phyloP scores from a whole-genome alignment of 1,140 invertebrate genomes.

The Dermatophagoides farinae region DNA sequence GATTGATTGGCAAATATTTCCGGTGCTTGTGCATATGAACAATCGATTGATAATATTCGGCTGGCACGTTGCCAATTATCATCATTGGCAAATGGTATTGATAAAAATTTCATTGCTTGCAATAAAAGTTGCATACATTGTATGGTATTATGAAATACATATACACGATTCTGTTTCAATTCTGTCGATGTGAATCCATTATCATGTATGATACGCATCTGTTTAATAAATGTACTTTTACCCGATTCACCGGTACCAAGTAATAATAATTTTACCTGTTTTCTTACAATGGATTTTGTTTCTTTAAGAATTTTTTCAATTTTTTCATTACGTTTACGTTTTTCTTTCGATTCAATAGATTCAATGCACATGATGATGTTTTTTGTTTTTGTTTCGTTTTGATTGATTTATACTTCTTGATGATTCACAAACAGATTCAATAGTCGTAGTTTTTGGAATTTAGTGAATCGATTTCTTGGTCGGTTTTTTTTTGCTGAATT shows the following conservation, averaged over 20 bases:
- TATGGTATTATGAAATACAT: conserved; percentile 39
- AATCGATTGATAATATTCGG: conserved; percentile 30
- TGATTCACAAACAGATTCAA: too few species aligned
- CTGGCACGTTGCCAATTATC: conserved; percentile 32
- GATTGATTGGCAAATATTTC: conserved; percentile 24
- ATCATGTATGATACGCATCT: conserved; percentile 40
- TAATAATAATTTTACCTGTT: conserved; percentile 11
- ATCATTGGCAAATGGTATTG: conserved; percentile 30
- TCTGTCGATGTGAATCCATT: conserved; percentile 36
- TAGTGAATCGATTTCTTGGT: too few species aligned
- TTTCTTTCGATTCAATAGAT: background rate
- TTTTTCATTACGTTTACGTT: background rate
- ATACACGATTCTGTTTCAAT: conserved; percentile 31
- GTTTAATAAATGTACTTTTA: conserved; percentile 39
- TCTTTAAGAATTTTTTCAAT: conserved; percentile 1
- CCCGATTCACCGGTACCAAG: conserved; percentile 33
- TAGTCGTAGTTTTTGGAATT: too few species aligned
- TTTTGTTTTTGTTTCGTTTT: too few species aligned
- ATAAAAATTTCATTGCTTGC: conserved; percentile 36
- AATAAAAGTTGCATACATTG: conserved; percentile 38
- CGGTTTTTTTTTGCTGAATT: too few species aligned
- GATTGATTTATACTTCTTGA: too few species aligned
- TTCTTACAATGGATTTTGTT: background rate
- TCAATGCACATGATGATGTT: background rate
- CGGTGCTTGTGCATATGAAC: conserved; percentile 31